These are phyloP conservation scores for Nephrotoma guestfalica DNA, from an alignment of 2,888 invertebrate species.

Conservation along the genomic window DNA sequence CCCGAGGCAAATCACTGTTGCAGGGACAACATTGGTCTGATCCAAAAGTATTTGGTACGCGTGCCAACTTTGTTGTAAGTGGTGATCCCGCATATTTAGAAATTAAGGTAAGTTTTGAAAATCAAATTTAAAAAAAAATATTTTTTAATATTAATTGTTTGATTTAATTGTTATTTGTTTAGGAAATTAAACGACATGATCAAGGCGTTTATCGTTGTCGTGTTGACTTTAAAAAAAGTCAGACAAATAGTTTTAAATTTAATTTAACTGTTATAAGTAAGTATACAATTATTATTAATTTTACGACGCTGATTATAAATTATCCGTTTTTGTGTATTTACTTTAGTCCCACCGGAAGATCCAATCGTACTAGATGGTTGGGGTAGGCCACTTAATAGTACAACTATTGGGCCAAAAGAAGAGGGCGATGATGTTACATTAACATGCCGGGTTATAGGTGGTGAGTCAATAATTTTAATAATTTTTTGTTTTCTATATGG, in stretches of 20 bases:
- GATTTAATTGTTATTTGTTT: slow-evolving; percentile 11
- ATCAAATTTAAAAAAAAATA: background rate
- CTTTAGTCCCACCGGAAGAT: slow-evolving; percentile 61
- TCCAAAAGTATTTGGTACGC: slow-evolving; percentile 34
- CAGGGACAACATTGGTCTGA: slow-evolving; percentile 36
- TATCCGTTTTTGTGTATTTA: background rate
- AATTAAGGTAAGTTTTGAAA: slow-evolving; percentile 1
- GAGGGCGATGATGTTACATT: slow-evolving; percentile 62
- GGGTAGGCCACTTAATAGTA: slow-evolving; percentile 57
- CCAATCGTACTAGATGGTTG: slow-evolving; percentile 62
- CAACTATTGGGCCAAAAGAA: slow-evolving; percentile 57
- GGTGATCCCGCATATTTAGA: slow-evolving; percentile 10
- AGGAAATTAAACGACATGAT: slow-evolving; percentile 38
- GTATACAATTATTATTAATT: slow-evolving; percentile 13
- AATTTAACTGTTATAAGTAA: slow-evolving; percentile 41
- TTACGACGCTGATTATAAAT: background rate
- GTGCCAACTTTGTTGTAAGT: slow-evolving; percentile 26
- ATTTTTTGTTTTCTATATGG: too few relatives aligned
- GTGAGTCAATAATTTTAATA: slow-evolving; percentile 32
- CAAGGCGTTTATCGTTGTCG: slow-evolving; percentile 41
- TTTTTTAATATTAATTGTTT: background rate
- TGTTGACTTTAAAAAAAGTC: slow-evolving; percentile 39
- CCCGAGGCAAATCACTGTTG: slow-evolving; percentile 34
- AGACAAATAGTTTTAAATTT: slow-evolving; percentile 38
- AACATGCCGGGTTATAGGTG: slow-evolving; percentile 64